Conservation (phyloP, 2,113 vertebrate genomes). For the Mobula birostris region DNA sequence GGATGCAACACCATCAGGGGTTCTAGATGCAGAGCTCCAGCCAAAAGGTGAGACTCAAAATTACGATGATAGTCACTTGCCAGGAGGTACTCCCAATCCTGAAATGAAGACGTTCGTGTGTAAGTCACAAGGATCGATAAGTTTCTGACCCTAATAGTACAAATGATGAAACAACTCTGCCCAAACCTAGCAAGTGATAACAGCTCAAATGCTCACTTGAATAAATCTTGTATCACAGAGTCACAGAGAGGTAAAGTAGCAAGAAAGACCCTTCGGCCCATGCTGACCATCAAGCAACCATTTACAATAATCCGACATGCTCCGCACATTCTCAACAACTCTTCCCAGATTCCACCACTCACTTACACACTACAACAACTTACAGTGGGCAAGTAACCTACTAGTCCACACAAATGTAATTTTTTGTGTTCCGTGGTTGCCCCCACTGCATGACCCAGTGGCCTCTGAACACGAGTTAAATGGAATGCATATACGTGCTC, state of each 20-base stretch:
- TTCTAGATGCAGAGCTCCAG: conserved; percentile 59
- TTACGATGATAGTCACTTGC: conserved; percentile 83
- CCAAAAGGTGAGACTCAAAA: conserved; percentile 63
- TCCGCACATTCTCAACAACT: too few species aligned
- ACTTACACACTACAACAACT: too few species aligned
- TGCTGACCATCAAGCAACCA: too few species aligned
- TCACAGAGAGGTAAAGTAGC: too few species aligned
- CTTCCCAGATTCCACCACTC: too few species aligned
- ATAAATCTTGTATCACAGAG: background rate
- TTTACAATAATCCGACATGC: too few species aligned
- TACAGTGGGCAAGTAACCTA: too few species aligned
- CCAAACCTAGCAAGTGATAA: background rate
- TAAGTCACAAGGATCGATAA: background rate
- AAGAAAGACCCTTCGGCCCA: too few species aligned
- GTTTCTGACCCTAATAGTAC: background rate
- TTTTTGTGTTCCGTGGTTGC: background rate
- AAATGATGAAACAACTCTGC: background rate
- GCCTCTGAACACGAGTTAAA: background rate
- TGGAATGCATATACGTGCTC: background rate
- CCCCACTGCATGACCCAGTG: background rate
- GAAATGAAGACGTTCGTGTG: conserved; percentile 26
- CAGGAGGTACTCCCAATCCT: conserved; percentile 91
- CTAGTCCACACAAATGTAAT: too few species aligned
- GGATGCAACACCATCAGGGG: conserved; percentile 46
- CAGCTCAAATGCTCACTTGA: background rate